These are phyloP conservation scores for Rotaria socialis DNA, from an alignment of 2,888 invertebrate genomes.

Conservation along the genomic window DNA sequence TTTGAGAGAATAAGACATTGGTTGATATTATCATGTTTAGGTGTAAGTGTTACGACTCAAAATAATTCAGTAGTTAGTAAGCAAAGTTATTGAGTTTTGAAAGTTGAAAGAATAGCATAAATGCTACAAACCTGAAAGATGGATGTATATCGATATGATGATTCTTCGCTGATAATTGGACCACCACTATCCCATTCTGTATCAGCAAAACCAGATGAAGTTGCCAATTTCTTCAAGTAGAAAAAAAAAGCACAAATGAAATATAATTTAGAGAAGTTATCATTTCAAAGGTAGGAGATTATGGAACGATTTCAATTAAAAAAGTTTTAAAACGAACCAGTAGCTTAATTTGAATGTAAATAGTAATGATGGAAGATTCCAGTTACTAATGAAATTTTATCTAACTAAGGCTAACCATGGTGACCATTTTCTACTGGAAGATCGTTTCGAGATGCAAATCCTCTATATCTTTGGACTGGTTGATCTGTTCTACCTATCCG, in stretches of 20 bases:
- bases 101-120: background rate
- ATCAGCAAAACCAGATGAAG: background rate
- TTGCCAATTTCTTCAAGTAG: background rate
- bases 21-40: background rate
- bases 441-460: too few relatives aligned
- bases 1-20: background rate
- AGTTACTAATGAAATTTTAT: too few relatives aligned
- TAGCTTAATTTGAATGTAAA: too few relatives aligned
- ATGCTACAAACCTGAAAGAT: background rate
- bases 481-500: too few relatives aligned
- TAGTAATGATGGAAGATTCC: too few relatives aligned
- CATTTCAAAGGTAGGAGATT: too few relatives aligned
- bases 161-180: background rate
- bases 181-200: background rate
- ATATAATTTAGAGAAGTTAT: too few relatives aligned
- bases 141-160: constrained; percentile 28
- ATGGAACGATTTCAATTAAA: too few relatives aligned
- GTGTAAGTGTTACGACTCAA: background rate
- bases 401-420: too few relatives aligned
- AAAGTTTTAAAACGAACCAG: too few relatives aligned
- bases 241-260: background rate
- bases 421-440: too few relatives aligned
- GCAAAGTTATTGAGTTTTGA: background rate
- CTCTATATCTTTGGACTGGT: too few relatives aligned
- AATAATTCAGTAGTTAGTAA: background rate